Base-by-base conservation (phyloP, 2,797 vertebrate genomes). In the Bufotes viridis region DNA sequence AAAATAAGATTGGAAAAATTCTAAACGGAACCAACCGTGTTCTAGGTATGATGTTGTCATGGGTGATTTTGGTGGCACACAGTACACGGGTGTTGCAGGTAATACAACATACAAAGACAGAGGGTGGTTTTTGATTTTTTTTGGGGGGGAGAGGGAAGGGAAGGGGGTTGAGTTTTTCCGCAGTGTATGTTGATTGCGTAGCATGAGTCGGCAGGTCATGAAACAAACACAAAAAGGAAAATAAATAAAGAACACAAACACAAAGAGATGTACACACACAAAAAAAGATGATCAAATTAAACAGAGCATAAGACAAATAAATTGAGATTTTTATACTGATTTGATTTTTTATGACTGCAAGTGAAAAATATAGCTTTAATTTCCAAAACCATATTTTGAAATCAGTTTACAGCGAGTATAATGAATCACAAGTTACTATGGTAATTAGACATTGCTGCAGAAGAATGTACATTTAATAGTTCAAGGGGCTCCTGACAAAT, bases 41-140 rank as follows among this genome's bases (percentile, higher is more conserved):
- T 94, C 95, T 96, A 93, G 91, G 92, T 92, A 93, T 93, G 95
- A 95, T 94, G 95, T 95, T 95, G 90, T 95, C 95, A 96, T 93
- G 95, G 95, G 93, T 95, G 95, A 91, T 87, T 87, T 92, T 94
- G 84, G 84, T 84, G 82, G 81, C 13, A 80, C 81, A 88, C 82
- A 88, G 87, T 86, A 82, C 84, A 89, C 84, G 42, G 72, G 84
- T 79, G 80, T 94, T 91, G 95, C 94, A 93, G 95, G 93, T 83
- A 91, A 89, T 90, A 85, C 94, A 95, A 95, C 95, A 96, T 92
- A 94, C 94, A 95, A 94, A 95, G 94, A 95, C 94, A 94, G 93
- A 94, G 70, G 84, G 87, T 74, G 18, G 70, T 34, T 60, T 58
- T 85, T 57, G 9, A 24, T 53, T 76, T 53, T 78, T 76, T 74